Evolutionary conservation across 1,140 invertebrate species (phyloP), one percentile per base, ranked within the genome.

Genomic region (Drosophila miranda): DNA sequence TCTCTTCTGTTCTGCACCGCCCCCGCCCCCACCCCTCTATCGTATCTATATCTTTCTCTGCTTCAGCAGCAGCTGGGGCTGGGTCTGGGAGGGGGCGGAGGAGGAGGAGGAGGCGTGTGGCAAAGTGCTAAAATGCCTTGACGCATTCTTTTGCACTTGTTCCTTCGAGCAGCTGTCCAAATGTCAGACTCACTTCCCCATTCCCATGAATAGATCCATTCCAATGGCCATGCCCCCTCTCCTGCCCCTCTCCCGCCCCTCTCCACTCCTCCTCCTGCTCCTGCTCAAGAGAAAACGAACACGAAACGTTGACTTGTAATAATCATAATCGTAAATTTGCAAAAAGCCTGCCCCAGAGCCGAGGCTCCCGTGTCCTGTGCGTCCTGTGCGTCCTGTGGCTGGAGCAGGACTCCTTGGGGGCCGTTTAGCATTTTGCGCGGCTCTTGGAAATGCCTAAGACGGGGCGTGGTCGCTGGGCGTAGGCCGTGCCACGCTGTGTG

Each of bases 321-420:
- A 89, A 89, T 89, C 86, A 89, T 89, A 89, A 89, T 89, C 86
- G 86, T 89, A 89, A 89, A 89, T 89, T 89, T 89, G 80, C 80
- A 84, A 89, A 88, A 75, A 87, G 83, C 82, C 66, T 79, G 78
- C 78, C 74, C 34, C 34, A 38, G 58, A 58, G 67, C 57, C 34
- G 30, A 45, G 23, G 13, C 16, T 38, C 21, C 21, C 16, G 46
- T 23, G 13, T 21, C 11, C 21, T 49, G 54, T 57, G 61, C 42
- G 53, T 56, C 58, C 58, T 61, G 58, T 38, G 34, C 34, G 34
- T 38, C 34, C 34, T 38, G 34, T 38, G 34, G 19, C 19, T 19
- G 19, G 19, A 19, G 19, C 19, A 19, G 28, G 52, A 53, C 63
- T 87, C 82, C 82, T 87, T 87, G 74, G 82, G 82, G 82, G 62